Evolutionary conservation across 2,888 invertebrate species (phyloP).

Genomic region (Agrochola lychnidis): DNA sequence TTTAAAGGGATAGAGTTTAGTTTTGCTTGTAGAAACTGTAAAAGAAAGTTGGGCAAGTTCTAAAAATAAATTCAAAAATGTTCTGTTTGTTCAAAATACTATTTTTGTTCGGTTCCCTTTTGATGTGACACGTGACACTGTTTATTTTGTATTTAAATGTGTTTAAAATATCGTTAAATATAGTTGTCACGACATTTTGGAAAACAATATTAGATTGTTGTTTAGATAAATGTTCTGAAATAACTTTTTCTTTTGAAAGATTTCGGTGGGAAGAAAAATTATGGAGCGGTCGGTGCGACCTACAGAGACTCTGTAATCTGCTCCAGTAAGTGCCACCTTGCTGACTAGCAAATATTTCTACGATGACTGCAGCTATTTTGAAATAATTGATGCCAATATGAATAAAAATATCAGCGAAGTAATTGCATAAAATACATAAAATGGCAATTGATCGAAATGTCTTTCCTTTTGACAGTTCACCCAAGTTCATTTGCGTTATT

Average conservation of each 20-base stretch:
- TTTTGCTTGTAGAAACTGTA: slow-evolving; percentile 17
- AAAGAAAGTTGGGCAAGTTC: slow-evolving; percentile 14
- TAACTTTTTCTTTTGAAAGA: slow-evolving; percentile 1
- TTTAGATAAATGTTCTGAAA: slow-evolving; percentile 35
- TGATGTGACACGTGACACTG: slow-evolving; percentile 77
- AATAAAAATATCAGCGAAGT: background rate
- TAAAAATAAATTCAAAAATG: slow-evolving; percentile 66
- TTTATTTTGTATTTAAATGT: slow-evolving; percentile 71
- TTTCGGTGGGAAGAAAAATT: background rate
- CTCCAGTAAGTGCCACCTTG: background rate
- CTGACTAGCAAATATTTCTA: background rate
- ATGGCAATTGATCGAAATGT: background rate
- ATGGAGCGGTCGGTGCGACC: background rate
- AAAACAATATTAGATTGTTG: slow-evolving; percentile 62
- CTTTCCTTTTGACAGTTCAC: background rate
- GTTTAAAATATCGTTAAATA: slow-evolving; percentile 73
- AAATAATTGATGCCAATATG: background rate
- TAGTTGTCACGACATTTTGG: slow-evolving; percentile 62
- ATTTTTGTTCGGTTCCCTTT: slow-evolving; percentile 73
- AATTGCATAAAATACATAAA: background rate
- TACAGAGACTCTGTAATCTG: background rate
- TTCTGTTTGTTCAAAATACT: slow-evolving; percentile 70
- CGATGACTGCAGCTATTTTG: background rate
- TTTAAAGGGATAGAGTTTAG: slow-evolving; percentile 11
- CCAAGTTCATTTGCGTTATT: background rate